Evolutionary conservation across 30 jellyfish, hydroid and myxozoan genomes (phyloP).

Genomic region (Catostylus mosaicus): DNA sequence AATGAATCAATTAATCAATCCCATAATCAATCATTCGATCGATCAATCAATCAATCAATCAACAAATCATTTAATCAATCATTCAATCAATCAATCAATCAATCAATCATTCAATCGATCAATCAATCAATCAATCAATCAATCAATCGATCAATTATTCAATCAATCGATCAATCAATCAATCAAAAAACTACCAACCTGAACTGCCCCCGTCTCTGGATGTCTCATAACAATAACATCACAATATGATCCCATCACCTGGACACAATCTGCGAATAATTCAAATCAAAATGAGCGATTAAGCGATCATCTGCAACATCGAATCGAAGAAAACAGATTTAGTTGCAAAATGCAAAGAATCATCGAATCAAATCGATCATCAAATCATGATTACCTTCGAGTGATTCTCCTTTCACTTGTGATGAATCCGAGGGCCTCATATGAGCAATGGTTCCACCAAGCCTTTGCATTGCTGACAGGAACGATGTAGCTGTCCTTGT

Average conservation of each 20-base stretch:
- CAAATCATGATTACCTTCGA: constrained; percentile 93
- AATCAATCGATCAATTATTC: neutral
- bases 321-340: too few relatives aligned
- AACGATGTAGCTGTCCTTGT: constrained; percentile 95
- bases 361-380: neutral
- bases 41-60: neutral
- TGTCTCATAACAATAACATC: constrained; percentile 93
- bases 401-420: constrained; percentile 91
- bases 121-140: neutral
- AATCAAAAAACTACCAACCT: constrained; percentile 54
- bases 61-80: neutral
- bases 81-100: neutral
- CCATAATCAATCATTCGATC: too few relatives aligned
- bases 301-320: too few relatives aligned
- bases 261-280: constrained; percentile 83
- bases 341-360: neutral
- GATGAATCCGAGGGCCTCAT: constrained; percentile 94
- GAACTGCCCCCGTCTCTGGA: constrained; percentile 95
- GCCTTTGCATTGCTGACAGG: constrained; percentile 92
- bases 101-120: neutral
- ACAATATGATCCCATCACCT: constrained; percentile 87
- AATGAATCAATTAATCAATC: neutral
- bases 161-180: neutral
- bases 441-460: constrained; percentile 95
- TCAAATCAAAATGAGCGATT: too few relatives aligned